A percentile compares a stretch with the other conserved stretches of the same genome.
Conservation (phyloP, 2,113 vertebrate species). For the Anolis carolinensis region DNA sequence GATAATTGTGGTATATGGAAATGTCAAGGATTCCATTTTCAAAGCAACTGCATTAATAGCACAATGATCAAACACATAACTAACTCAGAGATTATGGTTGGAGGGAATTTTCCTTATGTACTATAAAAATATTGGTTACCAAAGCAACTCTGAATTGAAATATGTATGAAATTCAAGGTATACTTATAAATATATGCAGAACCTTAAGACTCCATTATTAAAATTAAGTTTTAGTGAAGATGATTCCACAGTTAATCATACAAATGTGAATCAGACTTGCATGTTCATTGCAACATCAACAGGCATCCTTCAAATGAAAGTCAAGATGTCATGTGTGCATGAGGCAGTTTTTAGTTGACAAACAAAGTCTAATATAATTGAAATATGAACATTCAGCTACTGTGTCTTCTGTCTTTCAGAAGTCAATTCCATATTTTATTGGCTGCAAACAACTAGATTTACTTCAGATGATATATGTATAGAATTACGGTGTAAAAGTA, state of each 20-base stretch:
- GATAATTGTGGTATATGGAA: not conserved
- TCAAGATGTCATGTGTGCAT: not conserved
- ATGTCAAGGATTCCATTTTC: no score
- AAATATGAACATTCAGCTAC: not conserved
- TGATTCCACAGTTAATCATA: not conserved
- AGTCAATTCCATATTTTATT: not conserved
- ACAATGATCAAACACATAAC: not conserved
- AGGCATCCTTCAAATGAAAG: not conserved
- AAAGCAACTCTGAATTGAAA: not conserved
- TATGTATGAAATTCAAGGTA: not conserved
- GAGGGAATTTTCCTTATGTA: no score
- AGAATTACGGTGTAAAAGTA: no score
- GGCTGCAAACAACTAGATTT: not conserved
- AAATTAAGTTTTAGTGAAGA: not conserved
- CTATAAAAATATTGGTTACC: not conserved
- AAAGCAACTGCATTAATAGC: not conserved
- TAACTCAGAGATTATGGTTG: not conserved
- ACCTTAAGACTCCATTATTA: not conserved
- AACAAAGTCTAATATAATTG: not conserved
- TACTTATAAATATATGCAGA: not conserved
- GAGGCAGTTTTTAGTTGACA: not conserved
- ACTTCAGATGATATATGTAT: no score
- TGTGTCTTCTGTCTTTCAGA: not conserved
- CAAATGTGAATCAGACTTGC: not conserved
- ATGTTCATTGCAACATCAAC: not conserved